phyloP scores from a whole-genome alignment of 2,888 invertebrate genomes.

The Trissolcus brochymenae region DNA sequence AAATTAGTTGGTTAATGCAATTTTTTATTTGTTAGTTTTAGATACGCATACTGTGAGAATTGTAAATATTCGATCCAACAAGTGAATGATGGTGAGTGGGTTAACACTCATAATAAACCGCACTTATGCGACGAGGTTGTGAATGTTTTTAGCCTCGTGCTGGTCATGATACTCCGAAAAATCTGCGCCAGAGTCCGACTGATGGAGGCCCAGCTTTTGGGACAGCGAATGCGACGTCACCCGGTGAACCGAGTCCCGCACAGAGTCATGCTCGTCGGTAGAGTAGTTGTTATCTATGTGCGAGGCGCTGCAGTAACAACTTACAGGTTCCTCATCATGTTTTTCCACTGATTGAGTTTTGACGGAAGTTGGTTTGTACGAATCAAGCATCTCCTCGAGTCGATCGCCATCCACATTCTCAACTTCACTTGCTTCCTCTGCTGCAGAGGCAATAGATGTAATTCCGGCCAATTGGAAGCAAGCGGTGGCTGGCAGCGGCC shows the following conservation, averaged over 20 bases:
- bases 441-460: conserved; percentile 84
- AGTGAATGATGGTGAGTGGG: too few species aligned
- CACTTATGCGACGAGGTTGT: conserved; percentile 71
- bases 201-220: conserved; percentile 78
- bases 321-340: conserved; percentile 73
- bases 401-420: conserved; percentile 69
- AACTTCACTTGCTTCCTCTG: conserved; percentile 77
- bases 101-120: too few species aligned
- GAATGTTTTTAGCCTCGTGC: conserved; percentile 75
- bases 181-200: conserved; percentile 86
- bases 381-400: conserved; percentile 69
- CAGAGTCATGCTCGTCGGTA: conserved; percentile 84
- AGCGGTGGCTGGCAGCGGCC: conserved; percentile 5
- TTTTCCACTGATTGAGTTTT: conserved; percentile 70
- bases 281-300: conserved; percentile 86
- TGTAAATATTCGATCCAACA: too few species aligned
- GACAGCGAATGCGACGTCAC: conserved; percentile 65
- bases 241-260: conserved; percentile 77
- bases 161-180: conserved; percentile 80
- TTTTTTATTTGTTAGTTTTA: too few species aligned
- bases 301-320: conserved; percentile 87
- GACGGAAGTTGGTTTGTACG: conserved; percentile 65
- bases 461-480: conserved; percentile 61
- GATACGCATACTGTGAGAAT: too few species aligned
- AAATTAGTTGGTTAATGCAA: too few species aligned